Evolutionary conservation across 2,888 invertebrate species (phyloP), one percentile per base, ranked within the genome.

Genomic region (Eurytoma californica): DNA sequence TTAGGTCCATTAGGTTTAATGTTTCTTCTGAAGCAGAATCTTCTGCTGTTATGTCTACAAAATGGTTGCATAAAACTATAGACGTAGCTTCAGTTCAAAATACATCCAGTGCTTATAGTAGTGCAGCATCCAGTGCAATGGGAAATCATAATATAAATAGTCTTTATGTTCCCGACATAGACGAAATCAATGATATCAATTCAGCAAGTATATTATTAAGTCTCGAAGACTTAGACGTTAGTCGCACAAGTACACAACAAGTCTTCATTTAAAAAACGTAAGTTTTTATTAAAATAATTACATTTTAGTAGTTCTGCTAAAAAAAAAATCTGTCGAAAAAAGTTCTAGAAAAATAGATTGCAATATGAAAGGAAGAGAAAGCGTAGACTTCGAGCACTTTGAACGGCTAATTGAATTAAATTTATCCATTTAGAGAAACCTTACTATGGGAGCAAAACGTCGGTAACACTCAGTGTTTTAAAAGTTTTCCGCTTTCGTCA

Each of bases 51-150:
- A 86, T 89, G 85, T 85, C 87, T 55, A 86, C 86, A 51, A 90
- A 89, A 82, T 90, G 89, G 89, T 82, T 85, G 30, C 87, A 86
- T 63, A 53, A 88, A 82, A 85, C 86, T 16, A 84, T 82, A 55
- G 89, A 90, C 51, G 87, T 87, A 60, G 88, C 88, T 24, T 90
- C 89, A 3, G 88, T 88, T 57, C 89, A 89, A 82, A 90, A 89
- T 79, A 89, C 90, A 60, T 90, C 90, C 49, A 90, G 89, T 80
- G 89, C 90, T 20, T 89, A 90, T 69, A 90, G 89, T 77, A 90
- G 90, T 74, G 89, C 88, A 49, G 87, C 89, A n/a, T 90, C 90
- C 12, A 89, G 89, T 81, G 87, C 88, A 24, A 90, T 89, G 88
- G 89, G 87, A 51, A 90, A 89, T 84, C 89, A 90, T 77, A 87